These are phyloP conservation scores for Notocelia uddmanniana DNA, from an alignment of 2,888 invertebrate genomes.

Conservation along the genomic window DNA sequence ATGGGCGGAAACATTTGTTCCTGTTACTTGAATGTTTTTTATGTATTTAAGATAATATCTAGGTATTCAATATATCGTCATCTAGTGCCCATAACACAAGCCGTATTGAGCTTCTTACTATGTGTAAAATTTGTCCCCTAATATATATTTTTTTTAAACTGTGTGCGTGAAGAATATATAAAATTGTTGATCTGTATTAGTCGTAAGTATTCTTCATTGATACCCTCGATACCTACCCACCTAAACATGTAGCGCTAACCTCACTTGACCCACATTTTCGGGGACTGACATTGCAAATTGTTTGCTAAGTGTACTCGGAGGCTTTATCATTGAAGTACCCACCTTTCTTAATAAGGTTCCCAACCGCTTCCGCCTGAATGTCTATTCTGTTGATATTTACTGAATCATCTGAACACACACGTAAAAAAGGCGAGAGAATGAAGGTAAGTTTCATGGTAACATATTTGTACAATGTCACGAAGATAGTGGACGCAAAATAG, in stretches of 20 bases:
- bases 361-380: not conserved
- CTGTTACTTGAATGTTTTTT: too few relatives aligned
- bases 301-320: conserved; percentile 30
- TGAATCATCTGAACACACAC: not conserved
- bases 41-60: too few relatives aligned
- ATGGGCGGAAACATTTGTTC: too few relatives aligned
- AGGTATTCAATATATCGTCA: too few relatives aligned
- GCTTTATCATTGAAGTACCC: conserved; percentile 31
- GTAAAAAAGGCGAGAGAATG: not conserved
- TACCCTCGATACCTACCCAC: not conserved
- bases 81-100: too few relatives aligned
- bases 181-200: too few relatives aligned
- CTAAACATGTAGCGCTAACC: conserved; percentile 9
- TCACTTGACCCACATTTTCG: conserved; percentile 42
- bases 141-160: too few relatives aligned
- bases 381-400: not conserved
- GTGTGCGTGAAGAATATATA: too few relatives aligned
- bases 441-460: not conserved
- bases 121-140: too few relatives aligned
- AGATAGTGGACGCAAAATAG: too few relatives aligned
- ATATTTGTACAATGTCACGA: too few relatives aligned
- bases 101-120: too few relatives aligned
- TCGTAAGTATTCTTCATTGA: not conserved
- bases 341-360: conserved; percentile 39
- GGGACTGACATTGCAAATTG: conserved; percentile 39